Evolutionary conservation across 1,140 invertebrate genomes (phyloP), one percentile per base, ranked within the genome.

Genomic region (Zaprionus vittiger): DNA sequence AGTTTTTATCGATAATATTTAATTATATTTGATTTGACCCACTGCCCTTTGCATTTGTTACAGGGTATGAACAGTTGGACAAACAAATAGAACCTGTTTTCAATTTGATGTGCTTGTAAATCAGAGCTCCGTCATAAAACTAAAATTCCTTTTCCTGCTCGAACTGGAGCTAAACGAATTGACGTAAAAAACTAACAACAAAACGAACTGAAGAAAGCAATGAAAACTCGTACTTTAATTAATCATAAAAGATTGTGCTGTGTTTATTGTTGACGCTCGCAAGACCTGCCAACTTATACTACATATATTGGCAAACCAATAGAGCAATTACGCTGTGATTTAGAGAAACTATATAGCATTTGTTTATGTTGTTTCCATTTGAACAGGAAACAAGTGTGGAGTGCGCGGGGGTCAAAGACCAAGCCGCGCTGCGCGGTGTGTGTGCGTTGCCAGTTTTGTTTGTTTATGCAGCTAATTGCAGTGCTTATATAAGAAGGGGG

Each of bases 381-480:
- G 24, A 28, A 61, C 68, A 65, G 73, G 73, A 76, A 76, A 47
- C 41, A 47, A 47, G 41, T 20, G 24, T 60, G 22, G 41, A 72
- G 70, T 6, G 41, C 15, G 41, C 41, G 55, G 61, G 56, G 73
- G 73, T 76, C 68, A 76, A 76, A 76, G 73, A 76, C 73, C 73
- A 76, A 34, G 47, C 12, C 24, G 12, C 17, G 57, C 38, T 28
- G 52, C 41, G 22, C 28, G 26, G 26, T 55, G 15, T 56, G 54
- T 28, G 17, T n/a, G 44, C 55, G n/a, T 31, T 47, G 28, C 20
- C 15, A 28, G 49, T 73, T 62, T 70, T 49, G 28, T 75, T 64
- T 76, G 68, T 76, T 76, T 72, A 76, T 76, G 73, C 73, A 76
- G 73, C 73, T 76, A 76, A 76, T 76, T 76, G 68, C 73, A 65